Evolutionary conservation across 2,888 invertebrate genomes (phyloP), one percentile per base, ranked within the genome.

Genomic region (Noctua pronuba): DNA sequence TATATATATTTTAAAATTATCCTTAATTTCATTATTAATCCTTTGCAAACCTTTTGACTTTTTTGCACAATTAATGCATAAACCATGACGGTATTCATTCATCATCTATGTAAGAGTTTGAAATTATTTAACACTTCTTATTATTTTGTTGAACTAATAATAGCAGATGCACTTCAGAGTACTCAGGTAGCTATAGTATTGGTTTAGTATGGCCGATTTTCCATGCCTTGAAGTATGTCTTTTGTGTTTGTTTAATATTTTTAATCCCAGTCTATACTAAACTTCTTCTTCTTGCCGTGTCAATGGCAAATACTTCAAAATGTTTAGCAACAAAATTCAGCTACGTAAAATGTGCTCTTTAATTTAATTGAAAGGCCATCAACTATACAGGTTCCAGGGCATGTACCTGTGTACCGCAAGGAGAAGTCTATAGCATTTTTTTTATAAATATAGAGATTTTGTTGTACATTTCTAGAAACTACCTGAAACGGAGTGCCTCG

Each of bases 1-100:
- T 79, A 85, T 7, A 41, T 79, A 75, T 73, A 24, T 74, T 85
- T 79, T 67, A 1, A 70, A 73, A 65, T 68, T 31, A 73, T 55
- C 11, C 64, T 82, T 75, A 28, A 85, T 85, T 84, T 85, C 79
- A 82, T 84, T 84, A 72, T 58, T 38, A 7, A 73, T 72, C 84
- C 81, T 74, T 60, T 55, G 31, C 28, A 21, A 58, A 69, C 76
- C 72, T 68, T 52, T 65, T 64, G 3, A 81, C 31, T 44, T 35
- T 13, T 13, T 38, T 65, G 35, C 49, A 41, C 44, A 79, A 66
- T 13, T n/a, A 65, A 52, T 49, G 28, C 62, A 52, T 11, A 28
- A 28, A 81, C n/a, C 38, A 16, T 24, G 5, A 49, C 16, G 35
- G 11, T 82, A 41, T 49, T 58, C 2, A 83, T 76, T 65, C 24